Evolutionary conservation across 2,797 vertebrate species (phyloP), one percentile per base, ranked within the genome.

Genomic region (Betta splendens): DNA sequence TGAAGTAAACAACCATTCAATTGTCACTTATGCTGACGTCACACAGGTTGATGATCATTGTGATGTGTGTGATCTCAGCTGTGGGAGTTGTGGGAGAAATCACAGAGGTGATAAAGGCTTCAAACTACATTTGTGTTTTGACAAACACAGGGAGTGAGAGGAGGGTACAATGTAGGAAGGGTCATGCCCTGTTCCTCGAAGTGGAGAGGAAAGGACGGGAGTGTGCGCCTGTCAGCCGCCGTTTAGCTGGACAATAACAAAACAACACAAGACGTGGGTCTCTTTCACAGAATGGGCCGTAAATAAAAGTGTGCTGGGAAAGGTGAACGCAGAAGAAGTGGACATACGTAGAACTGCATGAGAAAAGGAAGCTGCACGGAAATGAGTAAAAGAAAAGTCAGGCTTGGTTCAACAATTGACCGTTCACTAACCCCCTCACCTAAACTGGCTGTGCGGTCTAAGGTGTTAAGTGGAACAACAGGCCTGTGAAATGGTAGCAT

Each of bases 181-280:
- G 65, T 75, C 61, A 43, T 69, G 66, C 43, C 72, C 57, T 78
- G 57, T 85, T 87, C 75, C 69, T 83, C 32, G 55, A 81, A 83
- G 73, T 12, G 59, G 29, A 77, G 64, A 82, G 83, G 84, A 86
- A 87, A 83, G 80, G 55, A 72, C 42, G 13, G 69, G 73, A 77
- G 80, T 77, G 58, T 55, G 60, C 64, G 61, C 55, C 70, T 52
- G 21, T 47, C 40, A 58, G 50, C 46, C 43, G 63, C 47, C 29
- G 43, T 75, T 75, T 21, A 35, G 60, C 45, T 3, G 57, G 48
- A 86, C 70, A 86, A 86, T 77, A 84, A 80, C 74, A 84, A 73
- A 77, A 69, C 63, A 73, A 64, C 42, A 37, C 32, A 58, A 79
- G 77, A 82, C 56, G 64, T 69, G 51, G 46, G 12, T 60, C 45